Base-by-base conservation (phyloP, 2,888 invertebrate species). In the Drosophila yooni region DNA sequence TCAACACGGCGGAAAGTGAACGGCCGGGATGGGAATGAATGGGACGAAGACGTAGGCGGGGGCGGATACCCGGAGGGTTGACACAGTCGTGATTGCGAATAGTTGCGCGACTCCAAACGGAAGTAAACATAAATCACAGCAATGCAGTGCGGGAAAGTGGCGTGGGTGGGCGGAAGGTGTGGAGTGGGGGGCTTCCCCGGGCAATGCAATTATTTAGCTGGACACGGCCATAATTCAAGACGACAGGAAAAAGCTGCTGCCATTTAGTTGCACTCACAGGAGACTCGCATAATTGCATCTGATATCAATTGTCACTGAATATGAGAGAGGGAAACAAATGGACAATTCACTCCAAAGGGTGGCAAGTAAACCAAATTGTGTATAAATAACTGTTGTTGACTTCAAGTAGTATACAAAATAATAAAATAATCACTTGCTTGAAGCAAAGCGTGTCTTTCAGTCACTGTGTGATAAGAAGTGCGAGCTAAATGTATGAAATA, bases 241-340 rank as follows among this genome's bases (percentile, higher is more conserved):
- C 83, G 90, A 86, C 85, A 86, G 85, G 85, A 86, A 90, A 90
- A 87, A 89, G 90, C 81, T 81, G 89, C 87, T 89, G 70, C 76
- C 69, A 84, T 87, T 87, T 89, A 87, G 85, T 71, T 83, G 66
- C 79, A 84, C 67, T 61, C 53, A 66, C 90, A 75, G 86, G 91
- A 90, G 79, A 88, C 83, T 71, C 88, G 90, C 88, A 77, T 90
- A 90, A 90, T 89, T 90, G 90, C 86, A 90, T 84, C 82, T 73
- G 81, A 76, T 79, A 79, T 71, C 51, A 50, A 75, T 61, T 10
- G 50, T 40, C 50, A 56, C 33, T 40, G 53, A 48, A 54, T 11
- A 11, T 6, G 18, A 62, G 36, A 54, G 52, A 60, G 53, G 21
- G 7, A 31, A n/a, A 56, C n/a, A 56, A 15, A 15, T 15, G 0